Evolutionary conservation across 2,113 vertebrate genomes (phyloP), one percentile per base, ranked within the genome.

Genomic region (Mohoua ochrocephala): DNA sequence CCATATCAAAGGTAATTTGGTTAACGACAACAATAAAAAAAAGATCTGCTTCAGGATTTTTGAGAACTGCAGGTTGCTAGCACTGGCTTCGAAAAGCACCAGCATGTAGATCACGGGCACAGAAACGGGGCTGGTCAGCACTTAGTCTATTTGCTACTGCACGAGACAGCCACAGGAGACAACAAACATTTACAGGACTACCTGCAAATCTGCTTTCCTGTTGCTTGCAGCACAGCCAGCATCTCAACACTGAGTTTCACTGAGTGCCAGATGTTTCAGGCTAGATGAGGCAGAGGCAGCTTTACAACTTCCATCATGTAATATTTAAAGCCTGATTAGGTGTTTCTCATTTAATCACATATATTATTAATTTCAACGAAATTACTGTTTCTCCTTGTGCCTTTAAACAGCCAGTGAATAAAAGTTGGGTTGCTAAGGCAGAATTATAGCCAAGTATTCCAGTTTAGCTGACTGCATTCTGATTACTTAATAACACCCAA

Each of bases 291-390:
- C 41, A 93, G 45, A 85, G 59, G 56, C 6, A 78, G 74, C 77
- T 81, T 70, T 82, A 71, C 84, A 84, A 81, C 88, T 87, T 91
- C 83, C 8, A 5, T 75, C 91, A 87, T 84, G 42, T 78, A 93
- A 93, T 91, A 96, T 93, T 96, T 84, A 92, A 92, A 89, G 37
- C 76, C 52, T 89, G 88, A 94, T 92, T 89, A 91, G 93, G 86
- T 95, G 87, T 95, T 94, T 92, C 52, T 92, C 85, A 95, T 93
- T 97, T 96, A 96, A 97, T 96, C 64, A 93, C 88, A 93, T 93
- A 57, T 82, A 96, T 96, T 95, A 94, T 95, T 96, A 92, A 96
- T 95, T 81, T 84, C 69, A 86, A 41, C 10, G 53, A 91, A 88
- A 93, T 75, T 84, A 95, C 60, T 73, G 59, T 82, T 96, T 84